Conservation (phyloP, 2,888 invertebrate genomes). For the Hesperia comma region DNA sequence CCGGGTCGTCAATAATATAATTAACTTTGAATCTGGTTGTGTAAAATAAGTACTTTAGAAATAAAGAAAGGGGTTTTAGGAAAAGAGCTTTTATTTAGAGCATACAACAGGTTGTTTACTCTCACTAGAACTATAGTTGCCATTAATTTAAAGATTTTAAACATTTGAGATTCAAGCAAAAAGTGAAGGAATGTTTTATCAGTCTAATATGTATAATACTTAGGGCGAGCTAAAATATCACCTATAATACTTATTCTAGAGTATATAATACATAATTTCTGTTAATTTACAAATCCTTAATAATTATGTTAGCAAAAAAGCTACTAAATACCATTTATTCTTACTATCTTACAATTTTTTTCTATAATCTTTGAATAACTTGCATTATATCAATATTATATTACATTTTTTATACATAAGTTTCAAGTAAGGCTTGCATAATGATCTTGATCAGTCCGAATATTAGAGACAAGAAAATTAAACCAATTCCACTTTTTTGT, state of each 20-base stretch:
- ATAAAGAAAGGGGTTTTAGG: no score
- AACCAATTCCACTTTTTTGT: no score
- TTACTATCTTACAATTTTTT: neutral
- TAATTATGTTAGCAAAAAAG: neutral
- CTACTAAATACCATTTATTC: neutral
- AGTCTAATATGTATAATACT: constrained; percentile 42
- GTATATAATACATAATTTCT: neutral
- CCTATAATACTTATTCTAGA: neutral
- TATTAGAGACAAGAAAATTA: no score
- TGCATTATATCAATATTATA: no score
- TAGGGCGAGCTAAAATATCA: neutral
- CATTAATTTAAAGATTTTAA: constrained; percentile 30
- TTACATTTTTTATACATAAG: no score
- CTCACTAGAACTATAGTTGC: neutral
- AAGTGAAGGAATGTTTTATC: constrained; percentile 50
- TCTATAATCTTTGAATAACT: no score
- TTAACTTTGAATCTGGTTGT: no score
- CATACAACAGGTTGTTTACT: constrained; percentile 38
- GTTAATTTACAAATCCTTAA: neutral
- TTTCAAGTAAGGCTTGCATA: no score
- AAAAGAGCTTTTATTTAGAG: neutral
- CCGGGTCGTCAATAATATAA: no score
- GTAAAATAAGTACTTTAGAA: no score
- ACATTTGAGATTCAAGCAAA: constrained; percentile 44
- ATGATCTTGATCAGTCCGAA: no score